These are phyloP conservation scores for Accipiter cooperii DNA, from an alignment of 2,113 vertebrate species.

Conservation along the genomic window DNA sequence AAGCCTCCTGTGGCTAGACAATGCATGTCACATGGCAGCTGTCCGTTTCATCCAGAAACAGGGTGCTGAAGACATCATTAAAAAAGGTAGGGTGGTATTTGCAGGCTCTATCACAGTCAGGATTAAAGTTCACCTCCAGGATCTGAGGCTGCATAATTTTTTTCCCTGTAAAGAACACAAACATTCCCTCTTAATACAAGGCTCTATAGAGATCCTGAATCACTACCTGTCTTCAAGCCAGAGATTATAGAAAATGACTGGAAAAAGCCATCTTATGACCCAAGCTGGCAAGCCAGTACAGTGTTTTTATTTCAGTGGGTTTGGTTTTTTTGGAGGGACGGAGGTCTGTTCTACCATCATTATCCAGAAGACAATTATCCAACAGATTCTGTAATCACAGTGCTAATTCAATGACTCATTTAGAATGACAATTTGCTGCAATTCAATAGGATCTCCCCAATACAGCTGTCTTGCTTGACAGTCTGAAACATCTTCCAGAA, in stretches of 20 bases:
- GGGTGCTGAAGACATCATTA: constrained; percentile 90
- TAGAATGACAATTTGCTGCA: neutral
- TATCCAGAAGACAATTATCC: neutral
- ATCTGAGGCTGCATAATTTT: constrained; percentile 89
- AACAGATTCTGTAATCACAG: neutral
- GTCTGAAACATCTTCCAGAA: neutral
- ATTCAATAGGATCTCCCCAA: neutral
- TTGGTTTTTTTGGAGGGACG: neutral
- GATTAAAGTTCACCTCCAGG: constrained; percentile 93
- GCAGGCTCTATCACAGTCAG: constrained; percentile 93
- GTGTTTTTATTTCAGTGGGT: neutral
- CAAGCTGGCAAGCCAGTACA: neutral
- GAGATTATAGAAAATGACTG: neutral
- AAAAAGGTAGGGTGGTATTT: constrained; percentile 91
- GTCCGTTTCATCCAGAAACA: constrained; percentile 83
- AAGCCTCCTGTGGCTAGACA: constrained; percentile 44
- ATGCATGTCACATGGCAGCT: constrained; percentile 78
- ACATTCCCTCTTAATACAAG: neutral
- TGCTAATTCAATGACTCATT: neutral
- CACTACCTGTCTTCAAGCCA: neutral
- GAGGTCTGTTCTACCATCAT: neutral
- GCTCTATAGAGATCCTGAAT: neutral
- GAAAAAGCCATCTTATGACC: neutral
- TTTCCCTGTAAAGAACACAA: constrained; percentile 71
- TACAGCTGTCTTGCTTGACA: neutral